phyloP scores from a whole-genome alignment of 2,113 vertebrate species.

The Propithecus coquereli region DNA sequence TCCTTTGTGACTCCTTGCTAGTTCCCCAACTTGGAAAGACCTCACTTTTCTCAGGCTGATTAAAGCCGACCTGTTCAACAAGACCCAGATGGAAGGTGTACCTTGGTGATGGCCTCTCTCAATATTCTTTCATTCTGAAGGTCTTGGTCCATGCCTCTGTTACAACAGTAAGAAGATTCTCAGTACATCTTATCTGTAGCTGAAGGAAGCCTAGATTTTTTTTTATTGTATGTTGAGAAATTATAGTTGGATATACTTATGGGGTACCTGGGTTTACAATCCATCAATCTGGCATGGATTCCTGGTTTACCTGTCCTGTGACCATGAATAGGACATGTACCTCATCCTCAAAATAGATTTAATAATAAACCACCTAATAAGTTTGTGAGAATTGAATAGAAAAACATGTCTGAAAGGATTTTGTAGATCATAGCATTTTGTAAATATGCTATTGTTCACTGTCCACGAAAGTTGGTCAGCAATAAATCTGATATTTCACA shows the following conservation, averaged over 20 bases:
- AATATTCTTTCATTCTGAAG: neutral
- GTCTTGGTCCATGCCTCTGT: no score
- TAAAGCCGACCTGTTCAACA: neutral
- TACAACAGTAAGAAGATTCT: neutral
- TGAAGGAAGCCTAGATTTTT: neutral
- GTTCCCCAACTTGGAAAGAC: neutral
- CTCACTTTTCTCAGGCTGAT: neutral
- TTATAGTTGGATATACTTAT: neutral
- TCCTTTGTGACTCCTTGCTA: neutral
- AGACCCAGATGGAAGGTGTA: neutral
- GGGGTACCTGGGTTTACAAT: neutral
- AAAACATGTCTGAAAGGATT: neutral
- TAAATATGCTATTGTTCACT: neutral
- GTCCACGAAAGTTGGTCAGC: neutral
- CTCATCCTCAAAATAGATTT: neutral
- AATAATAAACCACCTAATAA: neutral
- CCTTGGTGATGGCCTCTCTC: neutral
- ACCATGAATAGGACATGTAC: neutral
- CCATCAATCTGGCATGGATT: neutral
- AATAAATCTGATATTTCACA: neutral
- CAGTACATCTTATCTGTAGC: neutral
- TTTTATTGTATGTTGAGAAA: neutral
- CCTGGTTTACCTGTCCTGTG: neutral
- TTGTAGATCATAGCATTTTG: neutral
- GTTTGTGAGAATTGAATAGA: neutral